Evolutionary conservation across 2,888 invertebrate species (phyloP).

Genomic region (Eristalis arbustorum): DNA sequence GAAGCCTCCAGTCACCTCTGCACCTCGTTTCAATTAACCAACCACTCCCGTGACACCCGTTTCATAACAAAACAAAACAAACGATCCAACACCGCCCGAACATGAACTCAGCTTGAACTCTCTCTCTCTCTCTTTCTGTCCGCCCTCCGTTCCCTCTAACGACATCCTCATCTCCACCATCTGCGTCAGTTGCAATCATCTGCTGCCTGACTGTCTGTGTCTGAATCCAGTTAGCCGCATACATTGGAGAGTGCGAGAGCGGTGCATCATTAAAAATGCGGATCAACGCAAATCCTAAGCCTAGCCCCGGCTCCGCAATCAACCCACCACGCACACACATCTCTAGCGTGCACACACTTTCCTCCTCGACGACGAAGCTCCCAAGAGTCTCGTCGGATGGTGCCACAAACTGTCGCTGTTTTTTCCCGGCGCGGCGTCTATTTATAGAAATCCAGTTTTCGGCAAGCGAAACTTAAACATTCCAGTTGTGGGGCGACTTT

Average conservation of each 20-base stretch:
- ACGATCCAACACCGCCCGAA: constrained; percentile 39
- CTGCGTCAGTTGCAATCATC: neutral
- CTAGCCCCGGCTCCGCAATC: neutral
- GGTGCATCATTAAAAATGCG: neutral
- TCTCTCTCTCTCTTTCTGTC: neutral
- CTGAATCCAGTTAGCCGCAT: constrained; percentile 32
- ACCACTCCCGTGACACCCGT: constrained; percentile 43
- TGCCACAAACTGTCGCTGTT: constrained; percentile 36
- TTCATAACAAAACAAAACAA: constrained; percentile 34
- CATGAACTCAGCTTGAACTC: constrained; percentile 62
- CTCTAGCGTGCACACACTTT: neutral
- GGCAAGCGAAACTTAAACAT: constrained; percentile 66
- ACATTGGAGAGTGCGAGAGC: neutral
- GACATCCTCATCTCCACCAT: neutral
- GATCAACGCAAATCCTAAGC: neutral
- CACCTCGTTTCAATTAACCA: constrained; percentile 29
- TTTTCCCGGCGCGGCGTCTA: constrained; percentile 59
- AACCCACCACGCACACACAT: neutral
- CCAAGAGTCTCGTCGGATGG: neutral
- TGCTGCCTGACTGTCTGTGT: constrained; percentile 64
- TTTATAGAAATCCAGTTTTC: constrained; percentile 70
- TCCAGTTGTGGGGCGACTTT: constrained; percentile 62
- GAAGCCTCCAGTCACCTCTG: neutral
- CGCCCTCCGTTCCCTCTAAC: neutral
- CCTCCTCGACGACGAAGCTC: neutral